Base-by-base conservation (phyloP, 2,113 vertebrate species). In the Actenoides lindsayi region DNA sequence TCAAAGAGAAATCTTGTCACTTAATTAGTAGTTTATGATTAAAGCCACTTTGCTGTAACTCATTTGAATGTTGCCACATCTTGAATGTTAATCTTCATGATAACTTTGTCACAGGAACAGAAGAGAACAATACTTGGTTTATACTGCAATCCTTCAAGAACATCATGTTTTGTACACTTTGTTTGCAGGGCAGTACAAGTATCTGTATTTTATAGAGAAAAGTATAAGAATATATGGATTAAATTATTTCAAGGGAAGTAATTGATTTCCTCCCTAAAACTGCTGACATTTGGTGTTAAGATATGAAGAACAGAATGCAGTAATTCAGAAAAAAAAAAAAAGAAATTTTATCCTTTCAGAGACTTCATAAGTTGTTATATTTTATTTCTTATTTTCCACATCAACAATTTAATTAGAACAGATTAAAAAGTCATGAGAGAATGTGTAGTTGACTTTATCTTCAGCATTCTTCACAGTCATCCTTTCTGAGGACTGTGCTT, bases 321-420 rank as follows among this genome's bases (percentile, higher is more conserved):
- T 97, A 76, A 70, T 87, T 96, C 64, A 70, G 42, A 57, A 75
- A 68, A 25, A 57, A 75, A 68, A 25, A 50, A 65, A 67, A 25
- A 50, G 7, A 62, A 23, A 44, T 39, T 11, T 65, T 73, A 57
- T 81, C 50, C 24, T 94, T 81, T 84, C 60, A 48, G 67, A 64
- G 46, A 53, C 62, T 90, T 80, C 48, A 90, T 93, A 87, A 85
- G 68, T 90, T 53, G 44, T 83, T 95, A 1, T 31, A 31, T 87
- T 85, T 87, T 89, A 85, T 93, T 92, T 95, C 70, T 88, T 90
- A 50, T 74, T 93, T 84, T 81, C 86, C n/a, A 44, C 37, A 30
- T 89, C 17, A 74, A 56, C 94, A 92, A 63, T 67, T 20, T 74
- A 82, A 83, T 62, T 74, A 65, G 76, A 90, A 57, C 59, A 83